Evolutionary conservation across 1,140 invertebrate genomes (phyloP).

Genomic region (Micrasema minimum): DNA sequence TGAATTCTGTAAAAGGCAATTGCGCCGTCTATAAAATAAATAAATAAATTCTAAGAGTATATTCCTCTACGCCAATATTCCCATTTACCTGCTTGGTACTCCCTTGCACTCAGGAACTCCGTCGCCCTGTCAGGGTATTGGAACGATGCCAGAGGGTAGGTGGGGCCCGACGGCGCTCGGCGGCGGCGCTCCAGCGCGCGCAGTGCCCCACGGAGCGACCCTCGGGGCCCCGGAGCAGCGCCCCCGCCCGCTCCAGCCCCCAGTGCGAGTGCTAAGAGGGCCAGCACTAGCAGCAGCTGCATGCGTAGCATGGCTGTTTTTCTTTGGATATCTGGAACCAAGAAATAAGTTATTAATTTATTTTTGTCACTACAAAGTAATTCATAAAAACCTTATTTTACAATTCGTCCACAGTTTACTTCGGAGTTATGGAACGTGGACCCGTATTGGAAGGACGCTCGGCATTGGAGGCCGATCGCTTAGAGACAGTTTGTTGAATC

Average conservation of each 20-base stretch:
- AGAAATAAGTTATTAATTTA: too few species aligned
- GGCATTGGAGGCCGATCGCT: too few species aligned
- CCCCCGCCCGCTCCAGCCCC: slow-evolving; percentile 55
- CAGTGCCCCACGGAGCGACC: slow-evolving; percentile 62
- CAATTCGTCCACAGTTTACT: too few species aligned
- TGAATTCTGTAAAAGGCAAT: too few species aligned
- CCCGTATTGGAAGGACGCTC: too few species aligned
- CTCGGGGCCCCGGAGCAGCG: slow-evolving; percentile 53
- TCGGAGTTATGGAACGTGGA: too few species aligned
- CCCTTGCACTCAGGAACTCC: slow-evolving; percentile 42
- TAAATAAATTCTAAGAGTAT: too few species aligned
- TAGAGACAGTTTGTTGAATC: too few species aligned
- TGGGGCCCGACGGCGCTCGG: slow-evolving; percentile 56
- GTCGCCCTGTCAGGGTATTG: slow-evolving; percentile 43
- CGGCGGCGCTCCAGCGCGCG: slow-evolving; percentile 64
- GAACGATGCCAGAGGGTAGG: slow-evolving; percentile 50
- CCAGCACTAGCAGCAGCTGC: slow-evolving; percentile 28
- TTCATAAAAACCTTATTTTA: too few species aligned
- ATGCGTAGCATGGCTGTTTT: slow-evolving; percentile 9
- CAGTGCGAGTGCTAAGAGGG: slow-evolving; percentile 55
- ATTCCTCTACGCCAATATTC: too few species aligned
- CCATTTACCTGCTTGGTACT: slow-evolving; percentile 43
- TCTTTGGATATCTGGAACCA: neutral
- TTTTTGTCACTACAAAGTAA: too few species aligned
- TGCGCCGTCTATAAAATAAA: too few species aligned